Conservation (phyloP, 2,797 vertebrate species). For the Falco novaeseelandiae region DNA sequence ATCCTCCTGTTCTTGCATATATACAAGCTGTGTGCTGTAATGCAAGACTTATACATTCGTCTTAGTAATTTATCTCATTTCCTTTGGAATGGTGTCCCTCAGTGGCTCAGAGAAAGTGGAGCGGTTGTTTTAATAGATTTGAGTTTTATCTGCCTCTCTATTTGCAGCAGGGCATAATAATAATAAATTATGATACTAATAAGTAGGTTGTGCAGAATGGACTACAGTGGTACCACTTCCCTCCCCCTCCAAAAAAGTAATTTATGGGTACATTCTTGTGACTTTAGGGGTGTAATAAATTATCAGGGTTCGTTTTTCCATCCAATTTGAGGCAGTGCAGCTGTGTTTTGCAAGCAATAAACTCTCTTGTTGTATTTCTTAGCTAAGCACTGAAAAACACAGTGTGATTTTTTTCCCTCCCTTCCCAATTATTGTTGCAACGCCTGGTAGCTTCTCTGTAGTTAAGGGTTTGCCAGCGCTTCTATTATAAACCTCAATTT, state of each 20-base stretch:
- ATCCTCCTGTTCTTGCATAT: constrained; percentile 36
- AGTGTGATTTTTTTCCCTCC: constrained; percentile 40
- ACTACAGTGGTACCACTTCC: constrained; percentile 51
- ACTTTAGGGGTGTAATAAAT: constrained; percentile 83
- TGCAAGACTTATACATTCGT: neutral
- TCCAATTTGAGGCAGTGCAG: constrained; percentile 80
- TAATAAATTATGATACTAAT: constrained; percentile 82
- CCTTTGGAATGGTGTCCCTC: constrained; percentile 68
- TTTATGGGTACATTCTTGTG: constrained; percentile 78
- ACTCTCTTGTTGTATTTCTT: constrained; percentile 87
- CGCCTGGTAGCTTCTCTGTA: constrained; percentile 66
- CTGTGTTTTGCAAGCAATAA: constrained; percentile 84
- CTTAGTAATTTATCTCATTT: constrained; percentile 69
- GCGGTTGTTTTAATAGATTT: constrained; percentile 77
- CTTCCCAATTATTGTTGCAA: constrained; percentile 66
- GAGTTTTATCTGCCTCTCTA: constrained; percentile 78
- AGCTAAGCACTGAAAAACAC: constrained; percentile 82
- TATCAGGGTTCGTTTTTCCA: constrained; percentile 75
- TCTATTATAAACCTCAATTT: constrained; percentile 70
- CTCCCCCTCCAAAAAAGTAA: constrained; percentile 71
- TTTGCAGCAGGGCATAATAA: constrained; percentile 76
- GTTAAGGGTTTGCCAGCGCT: constrained; percentile 71
- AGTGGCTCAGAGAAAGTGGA: constrained; percentile 71
- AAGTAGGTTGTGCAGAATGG: constrained; percentile 75
- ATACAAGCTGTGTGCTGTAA: constrained; percentile 6